Evolutionary conservation across 1,140 invertebrate genomes (phyloP), one percentile per base, ranked within the genome.

Genomic region (Drosophila obscura): DNA sequence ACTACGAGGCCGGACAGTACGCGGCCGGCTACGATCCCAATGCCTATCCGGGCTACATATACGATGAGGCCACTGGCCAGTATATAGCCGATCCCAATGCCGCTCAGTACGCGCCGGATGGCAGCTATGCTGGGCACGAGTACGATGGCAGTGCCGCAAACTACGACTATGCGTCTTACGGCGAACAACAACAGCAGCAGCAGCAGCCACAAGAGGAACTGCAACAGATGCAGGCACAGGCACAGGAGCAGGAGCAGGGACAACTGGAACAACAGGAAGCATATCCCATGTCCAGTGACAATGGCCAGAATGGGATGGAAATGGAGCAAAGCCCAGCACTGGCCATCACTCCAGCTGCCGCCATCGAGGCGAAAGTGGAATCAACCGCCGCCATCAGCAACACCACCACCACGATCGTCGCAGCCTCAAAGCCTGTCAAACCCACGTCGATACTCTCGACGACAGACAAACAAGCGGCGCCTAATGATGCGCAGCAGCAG

Each of bases 391-490:
- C 60, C 45, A 7, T 7, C 26, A 22, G 2, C 22, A 22, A 1
- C 22, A 68, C 46, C 41, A 7, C 31, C 31, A 16, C 49, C 15
- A 48, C 56, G 11, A 5, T 16, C 16, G 15, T 35, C 24, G 19
- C 50, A 24, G 46, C 31, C 28, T 9, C 57, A n/a, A 85, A 78
- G 48, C 69, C 71, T 69, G 65, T 76, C 60, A 91, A 78, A 58
- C 90, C 90, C 63, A 90, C 90, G 62, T 91, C 90, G 72, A 91
- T 91, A 77, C 72, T 91, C 44, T 66, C 90, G 43, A 62, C 90
- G 50, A 73, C 84, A 78, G 90, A 91, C 64, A 90, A 89, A 85
- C 84, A 91, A 75, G 77, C 72, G 56, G 51, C 69, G 75, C 48
- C 80, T 77, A 91, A 79, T 83, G 83, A 91, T 74, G 75, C 78